A percentile compares a stretch with the other conserved stretches of the same genome.
phyloP scores from a whole-genome alignment of 2,888 invertebrate genomes.

The Chironomus tentans region DNA sequence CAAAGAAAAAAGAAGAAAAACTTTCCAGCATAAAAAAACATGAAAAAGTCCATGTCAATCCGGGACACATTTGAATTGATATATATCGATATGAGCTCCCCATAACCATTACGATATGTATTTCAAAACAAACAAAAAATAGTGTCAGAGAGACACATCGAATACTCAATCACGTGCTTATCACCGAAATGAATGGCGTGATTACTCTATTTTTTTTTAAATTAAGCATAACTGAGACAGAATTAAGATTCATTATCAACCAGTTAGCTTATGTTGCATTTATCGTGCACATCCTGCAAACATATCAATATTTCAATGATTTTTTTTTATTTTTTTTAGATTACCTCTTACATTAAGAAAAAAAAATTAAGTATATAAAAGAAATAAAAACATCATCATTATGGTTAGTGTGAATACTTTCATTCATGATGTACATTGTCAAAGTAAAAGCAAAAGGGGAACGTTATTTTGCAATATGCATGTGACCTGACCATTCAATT shows the following conservation, averaged over 20 bases:
- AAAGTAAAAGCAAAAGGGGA: neutral
- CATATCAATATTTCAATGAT: neutral
- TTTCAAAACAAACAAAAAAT: neutral
- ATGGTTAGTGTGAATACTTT: neutral
- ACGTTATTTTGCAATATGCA: neutral
- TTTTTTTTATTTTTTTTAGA: neutral
- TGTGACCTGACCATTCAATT: neutral
- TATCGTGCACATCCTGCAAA: conserved; percentile 6
- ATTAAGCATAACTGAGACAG: neutral
- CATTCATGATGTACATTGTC: neutral
- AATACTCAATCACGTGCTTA: neutral
- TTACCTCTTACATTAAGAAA: neutral
- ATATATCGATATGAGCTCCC: neutral
- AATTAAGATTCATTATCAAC: neutral
- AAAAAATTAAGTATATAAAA: neutral
- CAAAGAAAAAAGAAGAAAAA: neutral
- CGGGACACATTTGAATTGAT: conserved; percentile 6
- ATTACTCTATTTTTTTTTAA: neutral
- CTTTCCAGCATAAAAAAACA: neutral
- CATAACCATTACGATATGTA: neutral
- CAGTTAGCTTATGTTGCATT: neutral
- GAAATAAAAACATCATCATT: neutral
- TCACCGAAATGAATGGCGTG: neutral
- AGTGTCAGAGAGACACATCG: neutral
- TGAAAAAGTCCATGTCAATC: neutral